Conservation (phyloP, 2,888 invertebrate species). For the Dendrolimus pini region DNA sequence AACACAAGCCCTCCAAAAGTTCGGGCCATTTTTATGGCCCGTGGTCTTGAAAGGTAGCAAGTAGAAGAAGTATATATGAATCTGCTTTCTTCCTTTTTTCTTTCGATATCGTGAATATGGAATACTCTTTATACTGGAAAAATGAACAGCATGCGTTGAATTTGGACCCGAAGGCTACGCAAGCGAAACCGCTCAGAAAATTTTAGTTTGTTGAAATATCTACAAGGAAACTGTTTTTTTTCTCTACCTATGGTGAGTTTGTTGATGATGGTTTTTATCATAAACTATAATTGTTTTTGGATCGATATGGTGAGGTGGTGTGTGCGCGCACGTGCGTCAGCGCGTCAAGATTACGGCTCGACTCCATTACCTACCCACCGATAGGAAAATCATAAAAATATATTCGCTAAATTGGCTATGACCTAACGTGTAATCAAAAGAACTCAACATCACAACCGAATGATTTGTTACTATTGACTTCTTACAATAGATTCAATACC, state of each 20-base stretch:
- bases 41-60: too few relatives aligned
- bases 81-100: too few relatives aligned
- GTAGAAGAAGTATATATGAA: too few relatives aligned
- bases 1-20: too few relatives aligned
- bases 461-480: neutral
- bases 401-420: constrained; percentile 39
- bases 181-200: too few relatives aligned
- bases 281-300: constrained; percentile 18
- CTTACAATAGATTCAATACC: neutral
- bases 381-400: constrained; percentile 49
- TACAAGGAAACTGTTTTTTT: neutral
- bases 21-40: too few relatives aligned
- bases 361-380: constrained; percentile 40
- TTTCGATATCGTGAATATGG: too few relatives aligned
- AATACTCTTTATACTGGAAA: too few relatives aligned
- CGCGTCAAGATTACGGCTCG: constrained; percentile 33
- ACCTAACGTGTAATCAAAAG: constrained; percentile 15
- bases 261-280: constrained; percentile 30
- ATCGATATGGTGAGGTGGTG: neutral
- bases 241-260: constrained; percentile 17
- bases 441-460: neutral
- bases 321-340: constrained; percentile 44
- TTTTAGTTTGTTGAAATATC: too few relatives aligned
- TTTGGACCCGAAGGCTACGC: too few relatives aligned
- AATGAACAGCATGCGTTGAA: too few relatives aligned